Conservation (phyloP, 2,113 vertebrate genomes). For the Suricata suricatta region DNA sequence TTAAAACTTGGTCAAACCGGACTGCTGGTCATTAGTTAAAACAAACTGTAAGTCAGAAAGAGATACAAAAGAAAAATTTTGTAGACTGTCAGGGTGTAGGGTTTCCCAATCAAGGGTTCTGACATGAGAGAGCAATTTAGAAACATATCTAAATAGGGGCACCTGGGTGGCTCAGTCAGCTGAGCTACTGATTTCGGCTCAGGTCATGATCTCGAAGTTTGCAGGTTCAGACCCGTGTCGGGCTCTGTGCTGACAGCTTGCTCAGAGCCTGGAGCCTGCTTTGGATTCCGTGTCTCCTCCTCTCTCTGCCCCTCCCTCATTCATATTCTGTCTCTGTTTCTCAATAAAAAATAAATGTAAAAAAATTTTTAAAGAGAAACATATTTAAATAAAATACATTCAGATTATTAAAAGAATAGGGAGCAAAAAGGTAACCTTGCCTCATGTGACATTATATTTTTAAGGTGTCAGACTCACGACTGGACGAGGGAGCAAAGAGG, state of each 20-base stretch:
- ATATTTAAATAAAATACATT: background rate
- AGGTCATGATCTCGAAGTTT: too few relatives aligned
- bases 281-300: too few relatives aligned
- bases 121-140: background rate
- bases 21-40: background rate
- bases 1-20: background rate
- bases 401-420: conserved; percentile 22
- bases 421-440: background rate
- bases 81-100: background rate
- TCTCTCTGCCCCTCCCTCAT: too few relatives aligned
- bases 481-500: background rate
- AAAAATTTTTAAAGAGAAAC: background rate
- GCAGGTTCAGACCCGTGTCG: too few relatives aligned
- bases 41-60: background rate
- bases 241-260: too few relatives aligned
- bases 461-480: background rate
- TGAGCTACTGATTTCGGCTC: too few relatives aligned
- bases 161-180: too few relatives aligned
- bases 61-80: background rate
- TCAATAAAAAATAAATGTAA: too few relatives aligned
- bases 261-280: too few relatives aligned
- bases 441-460: background rate
- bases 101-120: background rate
- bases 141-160: conserved; percentile 3
- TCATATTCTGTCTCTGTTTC: too few relatives aligned